These are phyloP conservation scores for Heteractis magnifica DNA, from an alignment of 92 coral and sea anemone genomes.

Conservation along the genomic window DNA sequence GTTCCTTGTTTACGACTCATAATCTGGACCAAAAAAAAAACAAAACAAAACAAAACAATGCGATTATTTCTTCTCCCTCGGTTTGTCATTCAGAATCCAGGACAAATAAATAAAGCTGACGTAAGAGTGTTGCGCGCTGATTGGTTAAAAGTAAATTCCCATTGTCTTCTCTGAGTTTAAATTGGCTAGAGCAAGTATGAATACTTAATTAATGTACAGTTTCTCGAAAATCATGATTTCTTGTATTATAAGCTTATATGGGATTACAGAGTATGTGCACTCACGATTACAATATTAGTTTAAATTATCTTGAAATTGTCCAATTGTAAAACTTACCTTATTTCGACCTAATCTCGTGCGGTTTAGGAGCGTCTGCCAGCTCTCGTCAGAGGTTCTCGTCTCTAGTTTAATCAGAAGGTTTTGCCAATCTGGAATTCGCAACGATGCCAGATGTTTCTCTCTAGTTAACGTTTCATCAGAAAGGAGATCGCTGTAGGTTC, in stretches of 20 bases:
- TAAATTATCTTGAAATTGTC: background rate
- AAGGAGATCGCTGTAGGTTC: slow-evolving; percentile 19
- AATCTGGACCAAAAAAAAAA: slow-evolving; percentile 1
- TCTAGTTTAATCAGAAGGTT: slow-evolving; percentile 4
- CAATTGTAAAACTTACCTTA: background rate
- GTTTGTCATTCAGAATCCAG: too few relatives aligned
- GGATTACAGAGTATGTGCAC: background rate
- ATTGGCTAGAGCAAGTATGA: background rate
- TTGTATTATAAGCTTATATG: background rate
- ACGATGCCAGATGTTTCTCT: slow-evolving; percentile 6
- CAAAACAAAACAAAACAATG: too few relatives aligned
- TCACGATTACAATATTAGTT: background rate
- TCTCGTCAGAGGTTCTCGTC: slow-evolving; percentile 15
- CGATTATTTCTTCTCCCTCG: background rate
- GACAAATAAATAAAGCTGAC: slow-evolving; percentile 1
- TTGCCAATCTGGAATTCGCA: slow-evolving; percentile 17
- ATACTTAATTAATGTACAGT: background rate
- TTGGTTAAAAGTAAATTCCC: background rate
- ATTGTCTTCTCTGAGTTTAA: background rate
- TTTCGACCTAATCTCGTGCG: background rate
- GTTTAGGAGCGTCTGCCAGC: slow-evolving; percentile 11
- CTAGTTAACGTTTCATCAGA: slow-evolving; percentile 20
- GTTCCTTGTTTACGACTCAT: background rate
- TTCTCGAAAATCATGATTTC: background rate
- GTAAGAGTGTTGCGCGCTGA: background rate